These are phyloP conservation scores for Hippocampus zosterae DNA, from an alignment of 2,113 vertebrate species.

Conservation along the genomic window DNA sequence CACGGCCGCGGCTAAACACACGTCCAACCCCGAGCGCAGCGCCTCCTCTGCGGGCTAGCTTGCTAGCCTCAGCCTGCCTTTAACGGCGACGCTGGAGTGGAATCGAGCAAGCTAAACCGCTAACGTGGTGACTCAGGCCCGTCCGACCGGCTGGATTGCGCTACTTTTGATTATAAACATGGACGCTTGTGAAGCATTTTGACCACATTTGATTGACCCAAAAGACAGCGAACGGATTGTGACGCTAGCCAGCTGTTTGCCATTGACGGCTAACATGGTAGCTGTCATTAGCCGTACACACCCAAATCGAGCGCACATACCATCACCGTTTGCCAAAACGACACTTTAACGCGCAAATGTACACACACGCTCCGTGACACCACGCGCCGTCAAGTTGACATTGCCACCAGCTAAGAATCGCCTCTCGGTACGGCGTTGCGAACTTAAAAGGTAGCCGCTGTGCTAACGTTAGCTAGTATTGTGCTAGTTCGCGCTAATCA, in stretches of 20 bases:
- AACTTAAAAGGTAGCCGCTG: conserved; percentile 17
- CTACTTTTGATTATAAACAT: background rate
- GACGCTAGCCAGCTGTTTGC: conserved; percentile 6
- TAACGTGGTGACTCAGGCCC: conserved; percentile 5
- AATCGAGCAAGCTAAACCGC: conserved; percentile 20
- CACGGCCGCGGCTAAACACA: conserved; percentile 27
- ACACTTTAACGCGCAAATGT: background rate
- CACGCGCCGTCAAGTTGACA: background rate
- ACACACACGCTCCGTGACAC: background rate
- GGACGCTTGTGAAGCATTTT: background rate
- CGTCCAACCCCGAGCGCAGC: background rate
- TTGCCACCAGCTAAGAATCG: background rate
- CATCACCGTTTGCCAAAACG: background rate
- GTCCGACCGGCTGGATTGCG: background rate
- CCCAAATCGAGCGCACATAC: conserved; percentile 51
- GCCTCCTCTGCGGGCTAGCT: conserved; percentile 14
- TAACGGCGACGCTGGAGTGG: conserved; percentile 9
- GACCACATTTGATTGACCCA: background rate
- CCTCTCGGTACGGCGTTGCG: background rate
- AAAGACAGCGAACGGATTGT: background rate
- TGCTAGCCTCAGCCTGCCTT: conserved; percentile 24
- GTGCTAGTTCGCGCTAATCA: conserved; percentile 39
- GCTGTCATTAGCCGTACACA: conserved; percentile 67
- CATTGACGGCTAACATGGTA: conserved; percentile 18
- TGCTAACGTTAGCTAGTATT: conserved; percentile 35